Evolutionary conservation across 2,888 invertebrate species (phyloP).

Genomic region (Malacosoma neustria): DNA sequence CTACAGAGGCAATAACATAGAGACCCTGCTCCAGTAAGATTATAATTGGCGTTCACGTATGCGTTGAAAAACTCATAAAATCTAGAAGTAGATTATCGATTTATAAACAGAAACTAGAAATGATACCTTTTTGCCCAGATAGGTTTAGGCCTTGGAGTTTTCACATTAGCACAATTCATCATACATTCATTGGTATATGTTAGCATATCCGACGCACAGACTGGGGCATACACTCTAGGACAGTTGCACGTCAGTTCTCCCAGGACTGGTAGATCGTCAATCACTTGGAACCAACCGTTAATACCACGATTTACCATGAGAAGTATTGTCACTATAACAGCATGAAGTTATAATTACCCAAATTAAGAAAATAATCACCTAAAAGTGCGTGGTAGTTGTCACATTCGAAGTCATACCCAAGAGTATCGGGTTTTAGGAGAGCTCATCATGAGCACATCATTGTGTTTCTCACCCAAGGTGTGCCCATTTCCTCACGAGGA

Average conservation of each 20-base stretch:
- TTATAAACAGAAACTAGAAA: slow-evolving; percentile 18
- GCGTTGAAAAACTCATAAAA: too few species aligned
- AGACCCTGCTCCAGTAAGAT: too few species aligned
- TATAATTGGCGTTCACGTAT: too few species aligned
- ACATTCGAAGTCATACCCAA: too few species aligned
- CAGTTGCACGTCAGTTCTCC: slow-evolving; percentile 18
- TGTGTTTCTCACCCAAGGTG: too few species aligned
- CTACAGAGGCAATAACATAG: too few species aligned
- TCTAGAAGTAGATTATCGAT: too few species aligned
- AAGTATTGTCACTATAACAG: background rate
- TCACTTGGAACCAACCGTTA: background rate
- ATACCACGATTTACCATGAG: too few species aligned
- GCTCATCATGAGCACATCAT: too few species aligned
- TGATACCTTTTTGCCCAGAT: slow-evolving; percentile 3
- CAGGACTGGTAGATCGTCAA: slow-evolving; percentile 16
- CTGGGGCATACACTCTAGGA: slow-evolving; percentile 19
- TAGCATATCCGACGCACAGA: slow-evolving; percentile 18
- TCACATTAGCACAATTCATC: slow-evolving; percentile 14
- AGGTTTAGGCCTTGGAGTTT: background rate
- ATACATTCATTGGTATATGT: slow-evolving; percentile 23
- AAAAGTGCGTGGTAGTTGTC: too few species aligned
- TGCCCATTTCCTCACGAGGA: too few species aligned
- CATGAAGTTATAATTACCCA: background rate
- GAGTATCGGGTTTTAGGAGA: too few species aligned
- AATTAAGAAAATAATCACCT: background rate